Evolutionary conservation across 2,888 invertebrate species (phyloP).

Genomic region (Coelopa pilipes): DNA sequence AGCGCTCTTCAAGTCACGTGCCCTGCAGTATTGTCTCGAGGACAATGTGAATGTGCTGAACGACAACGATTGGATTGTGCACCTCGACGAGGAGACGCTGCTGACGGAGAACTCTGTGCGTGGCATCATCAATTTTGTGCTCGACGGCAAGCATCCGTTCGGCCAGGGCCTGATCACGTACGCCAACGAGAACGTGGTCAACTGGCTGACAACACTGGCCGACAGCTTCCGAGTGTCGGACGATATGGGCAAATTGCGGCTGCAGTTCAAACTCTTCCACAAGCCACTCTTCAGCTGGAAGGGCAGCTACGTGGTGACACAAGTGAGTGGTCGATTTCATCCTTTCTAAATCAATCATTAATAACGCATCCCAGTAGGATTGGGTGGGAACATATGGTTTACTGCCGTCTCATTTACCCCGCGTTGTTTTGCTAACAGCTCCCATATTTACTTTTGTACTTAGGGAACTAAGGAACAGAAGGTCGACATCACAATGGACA

Average conservation of each 20-base stretch:
- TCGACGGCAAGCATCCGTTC: conserved; percentile 93
- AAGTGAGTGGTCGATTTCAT: conserved; percentile 72
- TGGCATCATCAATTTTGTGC: conserved; percentile 92
- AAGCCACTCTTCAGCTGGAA: conserved; percentile 98
- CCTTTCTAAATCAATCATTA: too few species aligned
- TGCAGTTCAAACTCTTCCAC: conserved; percentile 93
- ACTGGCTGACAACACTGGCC: conserved; percentile 95
- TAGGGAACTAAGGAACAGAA: too few species aligned
- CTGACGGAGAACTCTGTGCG: conserved; percentile 90
- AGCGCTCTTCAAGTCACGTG: conserved; percentile 93
- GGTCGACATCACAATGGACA: too few species aligned
- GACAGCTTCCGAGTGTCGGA: conserved; percentile 96
- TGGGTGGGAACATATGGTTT: too few species aligned
- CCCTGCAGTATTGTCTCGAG: conserved; percentile 94
- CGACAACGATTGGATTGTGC: conserved; percentile 96
- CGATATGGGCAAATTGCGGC: conserved; percentile 95
- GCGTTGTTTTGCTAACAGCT: too few species aligned
- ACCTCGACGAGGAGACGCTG: conserved; percentile 95
- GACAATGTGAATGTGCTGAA: conserved; percentile 85
- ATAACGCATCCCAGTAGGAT: too few species aligned
- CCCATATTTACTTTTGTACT: too few species aligned
- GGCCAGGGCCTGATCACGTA: conserved; percentile 96
- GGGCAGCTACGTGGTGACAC: conserved; percentile 96
- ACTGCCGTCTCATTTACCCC: too few species aligned
- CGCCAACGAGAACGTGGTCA: conserved; percentile 95